Evolutionary conservation across 2,888 invertebrate genomes (phyloP), one percentile per base, ranked within the genome.

Genomic region (Diaperis boleti): DNA sequence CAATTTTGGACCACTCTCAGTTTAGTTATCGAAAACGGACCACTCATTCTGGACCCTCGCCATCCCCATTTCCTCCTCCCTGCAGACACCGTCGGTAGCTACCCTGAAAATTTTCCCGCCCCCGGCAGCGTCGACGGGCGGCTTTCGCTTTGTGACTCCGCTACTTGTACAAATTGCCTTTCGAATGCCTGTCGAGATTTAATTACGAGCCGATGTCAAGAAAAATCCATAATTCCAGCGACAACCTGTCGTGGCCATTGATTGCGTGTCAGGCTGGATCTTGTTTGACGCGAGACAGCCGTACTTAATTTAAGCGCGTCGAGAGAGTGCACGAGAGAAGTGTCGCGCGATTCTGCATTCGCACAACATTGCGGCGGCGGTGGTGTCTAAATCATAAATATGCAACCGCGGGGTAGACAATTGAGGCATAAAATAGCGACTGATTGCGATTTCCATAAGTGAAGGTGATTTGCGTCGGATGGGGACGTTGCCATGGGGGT

Each of bases 371-470:
- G 17, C 35, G 3, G 31, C 37, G n/a, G n/a, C n/a, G n/a, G n/a
- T n/a, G 42, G 57, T 59, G 54, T 62, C 66, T 65, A 64, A 69
- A 69, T 72, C 72, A 72, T 72, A 72, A 73, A 72, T 73, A 73
- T 72, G 72, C 72, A 70, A 59, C 67, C 67, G 65, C 65, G 20
- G 56, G 65, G 68, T 65, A 71, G 67, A 70, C 67, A 71, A 71
- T 70, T 65, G 69, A 63, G 67, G 65, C 70, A 70, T 70, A 72
- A 73, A 72, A 72, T 70, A 69, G 70, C 66, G 71, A 64, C 72
- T 73, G 73, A 73, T 74, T 74, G 72, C 73, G 66, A 74, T 73
- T 73, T 72, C 71, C 74, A 74, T n/a, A n/a, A n/a, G n/a, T n/a
- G n/a, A n/a, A n/a, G n/a, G n/a, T n/a, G n/a, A n/a, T n/a, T n/a